Evolutionary conservation across 1,140 invertebrate genomes (phyloP), one percentile per base, ranked within the genome.

Genomic region (Tenebrio molitor): DNA sequence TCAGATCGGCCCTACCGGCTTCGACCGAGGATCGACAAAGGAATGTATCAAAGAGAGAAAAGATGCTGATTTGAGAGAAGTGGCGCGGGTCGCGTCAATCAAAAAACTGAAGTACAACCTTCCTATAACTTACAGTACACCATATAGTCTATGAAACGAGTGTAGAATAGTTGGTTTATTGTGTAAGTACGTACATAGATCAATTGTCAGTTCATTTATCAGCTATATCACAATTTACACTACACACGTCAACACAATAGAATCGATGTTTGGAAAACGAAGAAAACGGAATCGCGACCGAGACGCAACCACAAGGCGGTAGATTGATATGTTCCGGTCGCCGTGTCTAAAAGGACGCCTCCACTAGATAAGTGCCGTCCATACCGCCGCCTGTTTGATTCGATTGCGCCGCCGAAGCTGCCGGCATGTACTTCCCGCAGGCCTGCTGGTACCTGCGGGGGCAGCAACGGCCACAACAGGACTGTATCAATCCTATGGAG

Each of bases 401-500:
- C 76, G 88, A 91, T 84, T 91, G 89, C 77, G 89, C 90, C 74
- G 88, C 91, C 81, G 90, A 88, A 73, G 91, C 90, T 69, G 92
- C 91, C 76, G 92, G 91, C 88, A 93, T 92, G 86, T 93, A 93
- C 84, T 93, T 92, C 80, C 90, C 91, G 84, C 91, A 92, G 77
- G 91, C 91, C 88, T 92, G 90, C 88, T 91, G 94, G 84, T 96
- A 95, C 83, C 93, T 91, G 84, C 95, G 92, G 8, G 93, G 92
- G 83, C 93, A 95, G 84, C 94, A 95, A 67, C 92, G 87, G 66
- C 92, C 93, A 83, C 94, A 96, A 84, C 94, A 96, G 33, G 92
- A 89, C 80, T 93, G 91, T 80, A 94, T 84, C 25, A 94, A 86
- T 17, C 91, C 92, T 71, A 91, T 89, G 70, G 90, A 92, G 76